phyloP scores from a whole-genome alignment of 2,797 vertebrate genomes.

The Xenopus petersii region DNA sequence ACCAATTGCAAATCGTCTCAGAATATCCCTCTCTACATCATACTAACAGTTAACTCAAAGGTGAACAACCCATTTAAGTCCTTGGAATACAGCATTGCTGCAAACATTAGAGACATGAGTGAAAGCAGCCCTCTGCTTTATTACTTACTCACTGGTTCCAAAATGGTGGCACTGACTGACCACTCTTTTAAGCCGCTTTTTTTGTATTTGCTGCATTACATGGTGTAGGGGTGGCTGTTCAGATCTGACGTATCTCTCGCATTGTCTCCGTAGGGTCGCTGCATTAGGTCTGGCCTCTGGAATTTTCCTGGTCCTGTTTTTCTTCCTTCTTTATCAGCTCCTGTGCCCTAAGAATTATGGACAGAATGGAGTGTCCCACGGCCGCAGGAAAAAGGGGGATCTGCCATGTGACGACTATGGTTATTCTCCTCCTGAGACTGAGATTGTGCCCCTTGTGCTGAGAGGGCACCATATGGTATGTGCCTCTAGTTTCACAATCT shows the following conservation, averaged over 20 bases:
- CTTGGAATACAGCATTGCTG: neutral
- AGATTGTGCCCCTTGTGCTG: slow-evolving; percentile 90
- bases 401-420: slow-evolving; percentile 93
- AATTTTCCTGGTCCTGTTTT: slow-evolving; percentile 85
- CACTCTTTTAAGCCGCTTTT: neutral
- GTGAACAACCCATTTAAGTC: too few relatives aligned
- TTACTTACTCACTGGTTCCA: neutral
- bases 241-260: neutral
- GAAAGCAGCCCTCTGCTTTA: neutral
- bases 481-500: slow-evolving; percentile 12
- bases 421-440: slow-evolving; percentile 87
- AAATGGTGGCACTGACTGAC: too few relatives aligned
- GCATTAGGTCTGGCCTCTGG: slow-evolving; percentile 88
- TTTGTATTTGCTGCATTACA: too few relatives aligned
- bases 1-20: too few relatives aligned
- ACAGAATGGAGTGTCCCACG: slow-evolving; percentile 78
- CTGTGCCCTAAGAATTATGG: slow-evolving; percentile 94
- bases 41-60: too few relatives aligned
- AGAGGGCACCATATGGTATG: slow-evolving; percentile 92
- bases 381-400: slow-evolving; percentile 80
- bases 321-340: slow-evolving; percentile 89
- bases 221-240: too few relatives aligned
- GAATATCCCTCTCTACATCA: too few relatives aligned
- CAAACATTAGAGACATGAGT: neutral
- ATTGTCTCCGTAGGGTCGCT: slow-evolving; percentile 71